These are phyloP conservation scores for Formica exsecta DNA, from an alignment of 1,140 invertebrate species.

Conservation along the genomic window DNA sequence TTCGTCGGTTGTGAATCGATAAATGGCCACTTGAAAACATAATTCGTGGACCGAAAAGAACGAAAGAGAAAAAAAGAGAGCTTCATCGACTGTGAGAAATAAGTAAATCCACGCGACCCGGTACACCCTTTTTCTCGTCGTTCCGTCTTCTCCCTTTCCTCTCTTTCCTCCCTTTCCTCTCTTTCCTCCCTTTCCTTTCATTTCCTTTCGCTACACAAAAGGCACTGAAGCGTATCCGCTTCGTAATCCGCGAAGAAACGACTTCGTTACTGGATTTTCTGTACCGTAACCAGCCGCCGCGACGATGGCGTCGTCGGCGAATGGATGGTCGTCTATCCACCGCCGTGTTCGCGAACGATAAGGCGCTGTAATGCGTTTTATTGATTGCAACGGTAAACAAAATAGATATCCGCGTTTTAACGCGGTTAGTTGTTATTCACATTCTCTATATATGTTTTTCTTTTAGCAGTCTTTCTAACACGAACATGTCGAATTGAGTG, in stretches of 20 bases:
- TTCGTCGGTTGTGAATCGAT: constrained; percentile 35
- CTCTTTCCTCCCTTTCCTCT: background rate
- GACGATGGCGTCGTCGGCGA: constrained; percentile 41
- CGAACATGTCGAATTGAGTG: constrained; percentile 1
- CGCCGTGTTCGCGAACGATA: constrained; percentile 19
- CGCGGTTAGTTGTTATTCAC: background rate
- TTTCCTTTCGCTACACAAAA: constrained; percentile 41
- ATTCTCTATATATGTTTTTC: background rate
- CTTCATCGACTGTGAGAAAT: constrained; percentile 67
- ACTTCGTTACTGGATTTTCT: constrained; percentile 71
- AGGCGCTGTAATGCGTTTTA: constrained; percentile 48
- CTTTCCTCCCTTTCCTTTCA: background rate
- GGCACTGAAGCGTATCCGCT: constrained; percentile 46
- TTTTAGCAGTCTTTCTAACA: background rate
- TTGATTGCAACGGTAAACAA: constrained; percentile 37
- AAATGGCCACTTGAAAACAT: constrained; percentile 55
- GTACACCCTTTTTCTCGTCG: constrained; percentile 12
- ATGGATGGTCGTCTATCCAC: constrained; percentile 18
- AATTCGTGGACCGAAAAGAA: constrained; percentile 27
- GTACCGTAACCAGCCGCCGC: constrained; percentile 50
- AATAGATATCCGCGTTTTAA: constrained; percentile 16
- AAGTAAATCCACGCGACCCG: constrained; percentile 63
- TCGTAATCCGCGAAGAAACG: constrained; percentile 66
- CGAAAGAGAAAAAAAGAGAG: background rate
- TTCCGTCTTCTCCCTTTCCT: background rate